Conservation (phyloP, 2,888 invertebrate species). For the Acrobasis suavella region DNA sequence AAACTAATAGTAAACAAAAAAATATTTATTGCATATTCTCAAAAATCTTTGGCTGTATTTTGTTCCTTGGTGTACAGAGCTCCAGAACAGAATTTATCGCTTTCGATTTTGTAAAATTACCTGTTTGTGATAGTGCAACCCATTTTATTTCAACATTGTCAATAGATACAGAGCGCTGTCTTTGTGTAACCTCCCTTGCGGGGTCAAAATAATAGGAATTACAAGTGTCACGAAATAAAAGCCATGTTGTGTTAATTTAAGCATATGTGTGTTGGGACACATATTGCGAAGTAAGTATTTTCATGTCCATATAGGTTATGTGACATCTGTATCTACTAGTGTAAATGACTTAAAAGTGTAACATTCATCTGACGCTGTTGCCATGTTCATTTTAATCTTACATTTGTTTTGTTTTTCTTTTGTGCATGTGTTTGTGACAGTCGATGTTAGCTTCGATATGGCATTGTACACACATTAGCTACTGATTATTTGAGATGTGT, state of each 20-base stretch:
- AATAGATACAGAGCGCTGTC: neutral
- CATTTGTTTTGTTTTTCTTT: slow-evolving; percentile 9
- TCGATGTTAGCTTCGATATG: slow-evolving; percentile 1
- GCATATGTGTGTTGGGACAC: too few species aligned
- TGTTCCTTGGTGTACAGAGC: too few species aligned
- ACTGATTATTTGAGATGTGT: too few species aligned
- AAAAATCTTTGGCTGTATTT: too few species aligned
- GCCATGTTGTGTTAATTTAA: too few species aligned
- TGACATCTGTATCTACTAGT: too few species aligned
- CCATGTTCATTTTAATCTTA: slow-evolving; percentile 10
- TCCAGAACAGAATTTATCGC: too few species aligned
- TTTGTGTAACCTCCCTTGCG: neutral
- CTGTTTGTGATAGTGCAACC: neutral
- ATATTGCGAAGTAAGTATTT: too few species aligned
- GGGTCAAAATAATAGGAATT: neutral
- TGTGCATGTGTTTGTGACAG: slow-evolving; percentile 20
- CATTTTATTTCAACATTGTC: neutral
- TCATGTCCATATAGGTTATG: too few species aligned
- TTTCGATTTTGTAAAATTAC: neutral
- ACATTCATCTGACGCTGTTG: neutral
- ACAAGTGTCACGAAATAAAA: too few species aligned
- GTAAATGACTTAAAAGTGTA: neutral
- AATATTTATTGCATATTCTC: too few species aligned
- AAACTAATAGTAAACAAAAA: too few species aligned
- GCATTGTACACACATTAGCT: neutral